Evolutionary conservation across 2,888 invertebrate genomes (phyloP).

Genomic region (Parnassius smintheus): DNA sequence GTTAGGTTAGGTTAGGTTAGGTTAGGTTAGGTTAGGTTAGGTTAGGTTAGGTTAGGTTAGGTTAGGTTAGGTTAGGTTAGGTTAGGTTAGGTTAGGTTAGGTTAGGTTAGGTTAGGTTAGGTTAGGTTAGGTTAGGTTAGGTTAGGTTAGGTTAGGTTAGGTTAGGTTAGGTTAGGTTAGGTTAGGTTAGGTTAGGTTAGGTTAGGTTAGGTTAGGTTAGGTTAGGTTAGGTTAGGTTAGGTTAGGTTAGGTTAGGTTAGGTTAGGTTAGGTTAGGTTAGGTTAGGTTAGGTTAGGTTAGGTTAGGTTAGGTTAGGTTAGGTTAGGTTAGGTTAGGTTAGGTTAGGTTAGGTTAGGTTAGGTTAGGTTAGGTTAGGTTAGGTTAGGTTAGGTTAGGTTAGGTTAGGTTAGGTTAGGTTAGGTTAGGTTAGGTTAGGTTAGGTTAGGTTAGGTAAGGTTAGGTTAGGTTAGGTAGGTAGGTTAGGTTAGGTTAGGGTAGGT

Average conservation of each 20-base stretch:
- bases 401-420: conserved; percentile 9
- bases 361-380: conserved; percentile 10
- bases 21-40: too few relatives aligned
- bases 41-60: too few relatives aligned
- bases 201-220: conserved; percentile 2
- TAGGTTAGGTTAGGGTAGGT: too few relatives aligned
- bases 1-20: too few relatives aligned
- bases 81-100: conserved; percentile 4
- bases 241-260: conserved; percentile 5
- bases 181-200: conserved; percentile 5
- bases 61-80: conserved; percentile 4
- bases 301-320: conserved; percentile 9
- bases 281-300: conserved; percentile 6
- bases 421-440: conserved; percentile 19
- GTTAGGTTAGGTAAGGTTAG: conserved; percentile 22
- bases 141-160: not conserved
- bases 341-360: conserved; percentile 10
- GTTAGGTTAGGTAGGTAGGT: conserved; percentile 16
- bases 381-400: conserved; percentile 8
- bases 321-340: conserved; percentile 8
- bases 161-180: conserved; percentile 2
- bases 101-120: conserved; percentile 4
- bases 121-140: conserved; percentile 2
- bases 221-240: conserved; percentile 3
- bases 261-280: conserved; percentile 6